Conservation (phyloP, 2,113 vertebrate species). For the Castor canadensis region DNA sequence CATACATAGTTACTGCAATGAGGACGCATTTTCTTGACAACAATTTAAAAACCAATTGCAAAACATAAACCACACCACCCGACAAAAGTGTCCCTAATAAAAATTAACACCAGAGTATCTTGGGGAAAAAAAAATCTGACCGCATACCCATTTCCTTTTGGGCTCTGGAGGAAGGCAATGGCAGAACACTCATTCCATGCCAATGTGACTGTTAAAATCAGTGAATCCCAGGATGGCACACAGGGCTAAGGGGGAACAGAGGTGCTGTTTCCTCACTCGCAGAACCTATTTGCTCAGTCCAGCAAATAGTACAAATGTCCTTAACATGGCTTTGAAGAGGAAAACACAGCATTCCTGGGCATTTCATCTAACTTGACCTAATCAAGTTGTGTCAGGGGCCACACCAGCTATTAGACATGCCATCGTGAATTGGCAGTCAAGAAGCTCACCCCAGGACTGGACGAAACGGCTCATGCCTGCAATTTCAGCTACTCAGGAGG, state of each 20-base stretch:
- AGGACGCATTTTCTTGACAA: not conserved
- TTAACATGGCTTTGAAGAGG: not conserved
- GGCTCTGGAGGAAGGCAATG: not conserved
- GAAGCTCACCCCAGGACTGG: not conserved
- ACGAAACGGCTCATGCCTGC: no score
- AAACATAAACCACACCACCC: not conserved
- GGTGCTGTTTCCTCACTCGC: not conserved
- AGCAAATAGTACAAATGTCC: not conserved
- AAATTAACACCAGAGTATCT: not conserved
- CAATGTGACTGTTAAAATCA: not conserved
- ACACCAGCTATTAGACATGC: not conserved
- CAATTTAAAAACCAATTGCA: not conserved
- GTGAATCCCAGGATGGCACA: not conserved
- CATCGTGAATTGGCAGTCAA: not conserved
- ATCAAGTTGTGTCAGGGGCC: not conserved
- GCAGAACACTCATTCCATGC: not conserved
- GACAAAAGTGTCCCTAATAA: not conserved
- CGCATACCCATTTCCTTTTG: not conserved
- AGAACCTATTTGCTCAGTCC: not conserved
- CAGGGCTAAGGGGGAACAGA: not conserved
- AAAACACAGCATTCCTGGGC: not conserved
- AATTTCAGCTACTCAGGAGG: no score
- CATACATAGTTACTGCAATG: not conserved
- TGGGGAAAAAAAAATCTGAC: not conserved
- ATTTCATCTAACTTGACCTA: not conserved